Percentiles rank a stretch among this genome's conserved stretches.
Conservation (phyloP, 2,888 invertebrate species). For the Anagyrus pseudococci region DNA sequence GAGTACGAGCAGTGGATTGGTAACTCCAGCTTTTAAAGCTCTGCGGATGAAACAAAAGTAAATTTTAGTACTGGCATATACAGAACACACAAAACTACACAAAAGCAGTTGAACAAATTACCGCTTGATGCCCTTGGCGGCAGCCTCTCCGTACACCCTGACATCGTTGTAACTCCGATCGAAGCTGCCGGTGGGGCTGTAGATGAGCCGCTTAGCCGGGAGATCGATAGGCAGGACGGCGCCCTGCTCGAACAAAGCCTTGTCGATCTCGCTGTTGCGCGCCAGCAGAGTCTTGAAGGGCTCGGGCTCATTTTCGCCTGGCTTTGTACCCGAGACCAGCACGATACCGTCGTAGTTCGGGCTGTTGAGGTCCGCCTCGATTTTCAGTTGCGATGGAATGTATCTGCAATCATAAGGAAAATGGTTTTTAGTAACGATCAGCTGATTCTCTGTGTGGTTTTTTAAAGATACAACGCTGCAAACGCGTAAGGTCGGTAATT, state of each 20-base stretch:
- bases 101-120: conserved; percentile 41
- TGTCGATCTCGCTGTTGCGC: conserved; percentile 64
- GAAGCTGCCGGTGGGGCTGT: conserved; percentile 79
- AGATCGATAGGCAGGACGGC: conserved; percentile 71
- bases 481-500: too few species aligned
- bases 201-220: conserved; percentile 72
- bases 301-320: conserved; percentile 62
- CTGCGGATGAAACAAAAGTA: conserved; percentile 64
- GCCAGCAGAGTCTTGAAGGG: conserved; percentile 62
- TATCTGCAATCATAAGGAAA: conserved; percentile 46
- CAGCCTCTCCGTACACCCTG: conserved; percentile 76
- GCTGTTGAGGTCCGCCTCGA: conserved; percentile 61
- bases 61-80: too few species aligned
- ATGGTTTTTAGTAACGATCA: too few species aligned
- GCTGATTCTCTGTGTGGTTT: too few species aligned
- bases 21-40: conserved; percentile 84
- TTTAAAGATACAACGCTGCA: too few species aligned
- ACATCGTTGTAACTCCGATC: conserved; percentile 84
- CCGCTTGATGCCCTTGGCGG: conserved; percentile 73
- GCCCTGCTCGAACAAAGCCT: conserved; percentile 64
- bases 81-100: background rate
- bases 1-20: conserved; percentile 78
- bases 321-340: conserved; percentile 66
- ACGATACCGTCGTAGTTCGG: conserved; percentile 71
- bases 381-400: conserved; percentile 56